Conservation (phyloP, 2,113 vertebrate species). For the Hydrolagus affinis region DNA sequence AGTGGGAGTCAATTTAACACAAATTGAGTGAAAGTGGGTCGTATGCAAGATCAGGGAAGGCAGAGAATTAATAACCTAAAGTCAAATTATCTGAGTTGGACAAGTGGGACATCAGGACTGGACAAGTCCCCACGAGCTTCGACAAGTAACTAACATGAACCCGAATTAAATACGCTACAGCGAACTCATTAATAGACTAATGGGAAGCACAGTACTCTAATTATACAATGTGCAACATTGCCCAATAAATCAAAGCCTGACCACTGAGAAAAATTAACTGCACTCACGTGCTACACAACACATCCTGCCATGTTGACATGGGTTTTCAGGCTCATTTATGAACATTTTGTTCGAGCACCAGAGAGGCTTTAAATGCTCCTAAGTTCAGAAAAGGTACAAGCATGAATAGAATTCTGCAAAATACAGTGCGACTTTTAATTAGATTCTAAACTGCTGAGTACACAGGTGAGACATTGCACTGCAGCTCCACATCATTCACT, state of each 20-base stretch:
- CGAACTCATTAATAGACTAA: neutral
- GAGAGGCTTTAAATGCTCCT: neutral
- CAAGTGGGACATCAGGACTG: conserved; percentile 1
- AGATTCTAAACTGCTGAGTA: neutral
- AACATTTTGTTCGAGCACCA: neutral
- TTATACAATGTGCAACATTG: neutral
- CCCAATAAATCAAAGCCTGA: neutral
- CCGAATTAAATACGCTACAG: neutral
- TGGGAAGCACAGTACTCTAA: neutral
- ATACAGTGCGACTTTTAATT: neutral
- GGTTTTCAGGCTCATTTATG: neutral
- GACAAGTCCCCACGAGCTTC: neutral
- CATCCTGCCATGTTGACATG: neutral
- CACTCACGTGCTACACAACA: neutral
- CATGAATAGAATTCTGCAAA: neutral
- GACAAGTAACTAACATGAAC: conserved; percentile 5
- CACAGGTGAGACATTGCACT: neutral
- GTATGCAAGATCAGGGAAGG: neutral
- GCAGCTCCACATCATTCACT: too few relatives aligned
- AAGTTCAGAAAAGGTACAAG: neutral
- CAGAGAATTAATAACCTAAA: neutral
- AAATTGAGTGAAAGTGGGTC: neutral
- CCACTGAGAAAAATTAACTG: neutral
- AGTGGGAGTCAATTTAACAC: neutral
- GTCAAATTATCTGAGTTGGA: neutral